Conservation (phyloP, 2,113 vertebrate species). For the Candoia aspera region DNA sequence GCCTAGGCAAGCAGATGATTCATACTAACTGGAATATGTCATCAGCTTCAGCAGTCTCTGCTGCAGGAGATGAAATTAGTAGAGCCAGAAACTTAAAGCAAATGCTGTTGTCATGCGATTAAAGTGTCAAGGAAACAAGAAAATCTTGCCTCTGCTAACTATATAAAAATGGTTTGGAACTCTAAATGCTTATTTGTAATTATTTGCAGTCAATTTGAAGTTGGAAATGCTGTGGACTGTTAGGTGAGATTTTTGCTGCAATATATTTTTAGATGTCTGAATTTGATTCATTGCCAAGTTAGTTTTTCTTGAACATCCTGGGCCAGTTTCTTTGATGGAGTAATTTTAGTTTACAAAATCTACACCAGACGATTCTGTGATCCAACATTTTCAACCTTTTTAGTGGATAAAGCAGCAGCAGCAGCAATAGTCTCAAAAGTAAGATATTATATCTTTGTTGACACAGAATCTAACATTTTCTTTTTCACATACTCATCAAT, state of each 20-base stretch:
- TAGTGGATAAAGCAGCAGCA: slow-evolving; percentile 17
- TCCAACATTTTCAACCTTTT: slow-evolving; percentile 42
- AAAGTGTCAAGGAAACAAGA: slow-evolving; percentile 73
- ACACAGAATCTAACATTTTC: slow-evolving; percentile 46
- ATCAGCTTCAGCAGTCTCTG: slow-evolving; percentile 62
- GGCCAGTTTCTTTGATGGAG: slow-evolving; percentile 36
- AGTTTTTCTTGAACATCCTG: not conserved
- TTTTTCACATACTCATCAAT: slow-evolving; percentile 42
- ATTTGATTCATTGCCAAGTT: slow-evolving; percentile 46
- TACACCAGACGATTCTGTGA: slow-evolving; percentile 6
- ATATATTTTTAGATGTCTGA: slow-evolving; percentile 45
- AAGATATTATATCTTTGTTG: slow-evolving; percentile 50
- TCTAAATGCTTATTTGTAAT: slow-evolving; percentile 68
- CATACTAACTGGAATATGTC: slow-evolving; percentile 72
- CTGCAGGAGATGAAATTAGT: slow-evolving; percentile 68
- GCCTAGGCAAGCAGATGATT: slow-evolving; percentile 66
- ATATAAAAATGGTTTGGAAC: slow-evolving; percentile 73
- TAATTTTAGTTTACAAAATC: slow-evolving; percentile 30
- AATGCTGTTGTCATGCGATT: slow-evolving; percentile 71
- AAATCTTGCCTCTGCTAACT: slow-evolving; percentile 63
- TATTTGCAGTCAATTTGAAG: slow-evolving; percentile 65
- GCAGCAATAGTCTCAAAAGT: slow-evolving; percentile 35
- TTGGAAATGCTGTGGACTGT: not conserved
- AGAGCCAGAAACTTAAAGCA: slow-evolving; percentile 72
- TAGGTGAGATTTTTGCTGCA: not conserved